Conservation (phyloP, 2,797 vertebrate species). For the Anguilla pacifica region DNA sequence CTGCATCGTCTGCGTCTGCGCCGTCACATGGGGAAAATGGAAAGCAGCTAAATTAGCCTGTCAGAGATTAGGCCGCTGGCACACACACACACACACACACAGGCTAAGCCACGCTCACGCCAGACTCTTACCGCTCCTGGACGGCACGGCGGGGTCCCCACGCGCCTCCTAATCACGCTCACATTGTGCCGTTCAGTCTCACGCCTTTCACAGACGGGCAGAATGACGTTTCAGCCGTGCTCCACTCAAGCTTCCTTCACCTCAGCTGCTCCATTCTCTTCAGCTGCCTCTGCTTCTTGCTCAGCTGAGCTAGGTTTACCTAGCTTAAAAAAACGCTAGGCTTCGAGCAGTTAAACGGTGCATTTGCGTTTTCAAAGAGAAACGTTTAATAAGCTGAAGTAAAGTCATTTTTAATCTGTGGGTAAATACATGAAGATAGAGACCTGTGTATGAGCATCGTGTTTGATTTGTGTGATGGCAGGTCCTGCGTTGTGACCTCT, state of each 20-base stretch:
- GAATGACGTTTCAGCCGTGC: background rate
- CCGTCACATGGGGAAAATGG: constrained; percentile 12
- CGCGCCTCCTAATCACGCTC: background rate
- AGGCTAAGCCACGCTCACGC: background rate
- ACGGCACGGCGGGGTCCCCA: background rate
- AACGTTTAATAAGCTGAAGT: background rate
- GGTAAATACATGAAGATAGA: background rate
- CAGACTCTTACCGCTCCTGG: background rate
- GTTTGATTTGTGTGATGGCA: background rate
- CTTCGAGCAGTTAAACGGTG: background rate
- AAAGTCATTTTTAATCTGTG: background rate
- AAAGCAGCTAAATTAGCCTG: constrained; percentile 21
- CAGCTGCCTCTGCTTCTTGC: background rate
- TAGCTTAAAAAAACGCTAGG: background rate
- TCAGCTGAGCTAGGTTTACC: background rate
- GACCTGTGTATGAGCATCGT: background rate
- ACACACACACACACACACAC: background rate
- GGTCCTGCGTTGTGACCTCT: constrained; percentile 7
- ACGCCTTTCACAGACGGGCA: background rate
- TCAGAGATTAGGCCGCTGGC: background rate
- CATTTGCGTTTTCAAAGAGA: background rate
- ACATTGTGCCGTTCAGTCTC: background rate
- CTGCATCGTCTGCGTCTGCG: too few species aligned
- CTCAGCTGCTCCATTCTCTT: background rate
- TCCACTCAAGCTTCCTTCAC: background rate